Base-by-base conservation (phyloP, 2,113 vertebrate genomes). In the Pagrus major region DNA sequence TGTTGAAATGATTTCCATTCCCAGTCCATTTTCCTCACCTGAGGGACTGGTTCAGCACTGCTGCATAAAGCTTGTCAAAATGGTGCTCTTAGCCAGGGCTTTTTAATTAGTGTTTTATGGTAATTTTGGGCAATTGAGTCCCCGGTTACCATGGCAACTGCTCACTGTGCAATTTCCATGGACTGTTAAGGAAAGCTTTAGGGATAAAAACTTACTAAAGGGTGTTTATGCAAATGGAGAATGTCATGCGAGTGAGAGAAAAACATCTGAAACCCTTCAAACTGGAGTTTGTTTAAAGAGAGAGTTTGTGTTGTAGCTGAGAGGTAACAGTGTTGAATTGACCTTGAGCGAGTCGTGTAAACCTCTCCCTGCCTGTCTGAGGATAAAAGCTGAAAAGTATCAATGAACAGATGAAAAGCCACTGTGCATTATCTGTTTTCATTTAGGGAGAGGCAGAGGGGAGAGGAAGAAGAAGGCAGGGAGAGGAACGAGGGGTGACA, bases 101-200 rank as follows among this genome's bases (percentile, higher is more conserved):
- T 84, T 90, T 89, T 88, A 92, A 91, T 91, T 86, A 88, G 80
- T 49, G 65, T 82, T 93, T 90, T 88, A 91, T 89, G 90, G 81
- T 90, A 89, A 91, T 91, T 91, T 91, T 44, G 75, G 71, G 86
- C 74, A 90, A 91, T 87, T 85, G 90, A 89, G 81, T 86, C 83
- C 39, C 31, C 1, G 8, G 90, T 86, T 79, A 81, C 91, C 83
- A 84, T 88, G 54, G 87, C 81, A 89, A 90, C 90, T 29, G 56
- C 83, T 89, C 72, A 69, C 69, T 49, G 27, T 86, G 84, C 83
- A 87, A 71, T 87, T 91, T 87, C 76, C 82, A 88, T 59, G 59
- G 79, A 66, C 78, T 82, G 88, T 89, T 90, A 89, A 86, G 56
- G 47, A 78, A 84, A 63, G 82, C 86, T 88, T 89, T 73, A 58